These are phyloP conservation scores for Gila robusta DNA, from an alignment of 2,797 vertebrate genomes.

Conservation along the genomic window DNA sequence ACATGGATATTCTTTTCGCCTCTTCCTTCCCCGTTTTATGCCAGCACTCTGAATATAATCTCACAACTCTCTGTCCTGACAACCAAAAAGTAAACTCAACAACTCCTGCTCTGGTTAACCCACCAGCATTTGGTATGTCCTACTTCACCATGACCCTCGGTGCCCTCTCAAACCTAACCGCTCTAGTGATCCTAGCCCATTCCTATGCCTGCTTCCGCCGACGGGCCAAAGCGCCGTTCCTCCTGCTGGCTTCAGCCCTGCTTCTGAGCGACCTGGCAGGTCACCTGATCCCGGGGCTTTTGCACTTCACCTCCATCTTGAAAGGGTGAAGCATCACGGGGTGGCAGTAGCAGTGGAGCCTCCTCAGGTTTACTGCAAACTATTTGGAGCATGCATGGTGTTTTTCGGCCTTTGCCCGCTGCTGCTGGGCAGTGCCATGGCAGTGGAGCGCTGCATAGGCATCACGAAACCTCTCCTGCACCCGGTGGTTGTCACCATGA, in stretches of 20 bases:
- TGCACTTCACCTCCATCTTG: slow-evolving; percentile 73
- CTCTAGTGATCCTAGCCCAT: slow-evolving; percentile 72
- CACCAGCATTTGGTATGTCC: slow-evolving; percentile 68
- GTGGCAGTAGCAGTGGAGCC: neutral
- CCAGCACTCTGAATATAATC: slow-evolving; percentile 61
- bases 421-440: slow-evolving; percentile 78
- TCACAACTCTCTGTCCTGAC: slow-evolving; percentile 32
- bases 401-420: slow-evolving; percentile 79
- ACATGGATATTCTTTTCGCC: slow-evolving; percentile 52
- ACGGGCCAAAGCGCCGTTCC: slow-evolving; percentile 75
- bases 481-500: slow-evolving; percentile 65
- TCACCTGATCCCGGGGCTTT: slow-evolving; percentile 77
- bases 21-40: slow-evolving; percentile 42
- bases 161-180: slow-evolving; percentile 75
- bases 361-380: slow-evolving; percentile 65
- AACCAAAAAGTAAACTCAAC: slow-evolving; percentile 56
- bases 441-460: slow-evolving; percentile 77
- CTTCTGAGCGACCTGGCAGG: slow-evolving; percentile 75
- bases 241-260: slow-evolving; percentile 72
- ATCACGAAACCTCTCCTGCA: slow-evolving; percentile 78
- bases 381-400: slow-evolving; percentile 78
- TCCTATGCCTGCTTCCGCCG: slow-evolving; percentile 64
- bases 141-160: slow-evolving; percentile 79
- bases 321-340: slow-evolving; percentile 38
- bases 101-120: neutral